Evolutionary conservation across 2,888 invertebrate species (phyloP).

Genomic region (Heliothis peltigera): DNA sequence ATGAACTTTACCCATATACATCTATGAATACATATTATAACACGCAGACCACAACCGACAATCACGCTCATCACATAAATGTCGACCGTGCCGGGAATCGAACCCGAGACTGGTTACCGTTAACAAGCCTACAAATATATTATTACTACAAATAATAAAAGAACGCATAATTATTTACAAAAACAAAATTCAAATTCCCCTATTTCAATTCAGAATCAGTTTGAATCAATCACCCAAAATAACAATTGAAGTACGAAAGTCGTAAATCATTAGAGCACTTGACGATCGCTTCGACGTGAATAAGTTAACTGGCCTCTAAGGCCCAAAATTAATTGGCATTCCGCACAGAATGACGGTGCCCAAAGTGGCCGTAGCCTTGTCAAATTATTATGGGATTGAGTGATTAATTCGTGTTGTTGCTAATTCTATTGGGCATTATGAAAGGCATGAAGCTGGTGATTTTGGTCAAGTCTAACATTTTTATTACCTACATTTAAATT

Average conservation of each 20-base stretch:
- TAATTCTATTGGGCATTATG: slow-evolving; percentile 5
- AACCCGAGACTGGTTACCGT: too few species aligned
- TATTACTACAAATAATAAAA: too few species aligned
- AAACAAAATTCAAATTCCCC: slow-evolving; percentile 1
- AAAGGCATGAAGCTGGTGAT: not conserved
- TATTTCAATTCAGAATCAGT: slow-evolving; percentile 10
- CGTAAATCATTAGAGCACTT: slow-evolving; percentile 53
- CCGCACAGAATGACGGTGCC: slow-evolving; percentile 19
- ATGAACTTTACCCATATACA: too few species aligned
- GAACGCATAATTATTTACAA: not conserved
- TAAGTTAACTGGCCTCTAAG: slow-evolving; percentile 49
- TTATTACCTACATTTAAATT: not conserved
- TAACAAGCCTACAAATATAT: too few species aligned
- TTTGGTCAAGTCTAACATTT: not conserved
- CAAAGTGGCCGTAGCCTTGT: slow-evolving; percentile 31
- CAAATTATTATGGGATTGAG: slow-evolving; percentile 37
- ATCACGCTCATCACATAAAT: too few species aligned
- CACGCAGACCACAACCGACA: too few species aligned
- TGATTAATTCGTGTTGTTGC: slow-evolving; percentile 27
- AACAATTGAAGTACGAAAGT: slow-evolving; percentile 29
- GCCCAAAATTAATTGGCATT: slow-evolving; percentile 55
- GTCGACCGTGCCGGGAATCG: too few species aligned
- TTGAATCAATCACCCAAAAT: slow-evolving; percentile 29
- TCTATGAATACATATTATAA: too few species aligned
- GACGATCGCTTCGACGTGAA: slow-evolving; percentile 45